Conservation (phyloP, 1,140 invertebrate genomes). For the Drosophila ananassae region DNA sequence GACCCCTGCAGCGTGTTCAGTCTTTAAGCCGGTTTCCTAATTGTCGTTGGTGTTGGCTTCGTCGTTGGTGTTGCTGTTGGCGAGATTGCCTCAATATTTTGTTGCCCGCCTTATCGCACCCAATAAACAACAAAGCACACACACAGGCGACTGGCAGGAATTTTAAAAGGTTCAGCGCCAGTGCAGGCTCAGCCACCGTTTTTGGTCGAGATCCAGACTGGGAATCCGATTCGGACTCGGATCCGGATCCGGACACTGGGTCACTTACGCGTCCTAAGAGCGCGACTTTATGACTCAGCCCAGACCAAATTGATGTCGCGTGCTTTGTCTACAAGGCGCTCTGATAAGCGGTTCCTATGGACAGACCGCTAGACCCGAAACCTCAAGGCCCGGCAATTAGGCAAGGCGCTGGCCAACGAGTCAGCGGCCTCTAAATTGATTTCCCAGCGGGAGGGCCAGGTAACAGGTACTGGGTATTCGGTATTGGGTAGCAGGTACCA, state of each 20-base stretch:
- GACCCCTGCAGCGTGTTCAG: conserved; percentile 47
- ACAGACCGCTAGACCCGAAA: conserved; percentile 24
- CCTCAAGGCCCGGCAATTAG: conserved; percentile 64
- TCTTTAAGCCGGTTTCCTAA: conserved; percentile 62
- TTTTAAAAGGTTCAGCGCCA: conserved; percentile 83
- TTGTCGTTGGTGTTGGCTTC: conserved; percentile 28
- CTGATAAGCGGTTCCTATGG: conserved; percentile 58
- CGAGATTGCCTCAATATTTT: conserved; percentile 67
- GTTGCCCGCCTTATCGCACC: conserved; percentile 69
- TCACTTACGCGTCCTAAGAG: conserved; percentile 69
- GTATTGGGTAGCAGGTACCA: not conserved
- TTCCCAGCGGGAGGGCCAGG: conserved; percentile 72
- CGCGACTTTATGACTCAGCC: conserved; percentile 76
- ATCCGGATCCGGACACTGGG: conserved; percentile 58
- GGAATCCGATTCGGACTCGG: conserved; percentile 2
- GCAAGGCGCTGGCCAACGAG: conserved; percentile 37
- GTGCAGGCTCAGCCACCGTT: conserved; percentile 26
- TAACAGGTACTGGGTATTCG: conserved; percentile 2
- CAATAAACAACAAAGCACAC: conserved; percentile 77
- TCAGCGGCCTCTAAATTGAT: conserved; percentile 74
- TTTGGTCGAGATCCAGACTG: conserved; percentile 7
- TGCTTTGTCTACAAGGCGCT: conserved; percentile 65
- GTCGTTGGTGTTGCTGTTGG: conserved; percentile 10
- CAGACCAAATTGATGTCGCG: conserved; percentile 65
- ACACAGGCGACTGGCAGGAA: conserved; percentile 75